Conservation (phyloP, 2,797 vertebrate genomes). For the Knipowitschia caucasica region DNA sequence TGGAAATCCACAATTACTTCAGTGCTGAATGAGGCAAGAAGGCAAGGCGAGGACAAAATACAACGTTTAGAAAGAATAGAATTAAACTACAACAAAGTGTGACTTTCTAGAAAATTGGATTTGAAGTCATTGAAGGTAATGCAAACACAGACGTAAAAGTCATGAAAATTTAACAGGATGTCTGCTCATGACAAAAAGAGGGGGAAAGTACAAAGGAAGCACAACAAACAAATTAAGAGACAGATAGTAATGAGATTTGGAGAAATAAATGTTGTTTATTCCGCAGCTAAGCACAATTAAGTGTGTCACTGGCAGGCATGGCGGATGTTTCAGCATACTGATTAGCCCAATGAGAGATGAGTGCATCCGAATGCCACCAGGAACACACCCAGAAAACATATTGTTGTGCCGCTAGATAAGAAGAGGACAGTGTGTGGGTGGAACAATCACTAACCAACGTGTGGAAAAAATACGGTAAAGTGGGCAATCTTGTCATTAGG, state of each 20-base stretch:
- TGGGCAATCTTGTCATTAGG: constrained; percentile 9
- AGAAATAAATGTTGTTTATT: constrained; percentile 71
- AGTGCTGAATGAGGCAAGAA: constrained; percentile 62
- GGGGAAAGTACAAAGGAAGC: constrained; percentile 26
- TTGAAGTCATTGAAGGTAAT: not conserved
- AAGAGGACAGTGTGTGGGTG: constrained; percentile 47
- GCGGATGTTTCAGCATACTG: constrained; percentile 64
- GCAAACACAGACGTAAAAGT: constrained; percentile 2
- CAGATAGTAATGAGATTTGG: constrained; percentile 55
- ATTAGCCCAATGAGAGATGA: constrained; percentile 74
- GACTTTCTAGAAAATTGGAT: constrained; percentile 7
- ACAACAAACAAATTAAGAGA: constrained; percentile 57
- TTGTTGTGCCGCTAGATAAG: constrained; percentile 65
- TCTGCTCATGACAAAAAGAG: constrained; percentile 13
- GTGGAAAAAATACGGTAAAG: constrained; percentile 1
- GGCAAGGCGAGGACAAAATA: constrained; percentile 58
- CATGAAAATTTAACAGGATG: constrained; percentile 1
- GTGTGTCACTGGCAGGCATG: constrained; percentile 66
- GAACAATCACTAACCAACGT: constrained; percentile 20
- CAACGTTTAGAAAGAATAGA: constrained; percentile 22
- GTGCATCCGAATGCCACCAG: constrained; percentile 63
- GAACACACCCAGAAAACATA: constrained; percentile 61
- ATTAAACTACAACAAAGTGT: constrained; percentile 3
- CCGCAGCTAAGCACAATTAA: constrained; percentile 71
- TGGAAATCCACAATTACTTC: constrained; percentile 75